These are phyloP conservation scores for Pantherophis guttatus DNA, from an alignment of 2,113 vertebrate genomes.

Conservation along the genomic window DNA sequence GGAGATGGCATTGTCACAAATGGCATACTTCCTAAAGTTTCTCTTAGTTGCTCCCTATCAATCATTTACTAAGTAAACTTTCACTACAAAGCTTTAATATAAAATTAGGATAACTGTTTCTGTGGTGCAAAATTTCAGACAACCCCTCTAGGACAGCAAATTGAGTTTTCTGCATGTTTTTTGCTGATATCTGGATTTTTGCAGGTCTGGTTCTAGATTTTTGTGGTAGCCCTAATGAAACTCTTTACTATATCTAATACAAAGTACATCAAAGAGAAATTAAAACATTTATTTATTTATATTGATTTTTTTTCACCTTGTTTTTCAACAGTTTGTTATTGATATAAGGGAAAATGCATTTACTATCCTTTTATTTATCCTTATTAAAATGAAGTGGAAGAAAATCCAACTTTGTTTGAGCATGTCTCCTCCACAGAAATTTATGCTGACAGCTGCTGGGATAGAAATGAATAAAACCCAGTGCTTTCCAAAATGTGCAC, in stretches of 20 bases:
- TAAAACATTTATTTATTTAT: not conserved
- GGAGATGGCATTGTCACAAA: not conserved
- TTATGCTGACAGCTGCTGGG: not conserved
- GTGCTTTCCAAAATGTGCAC: not conserved
- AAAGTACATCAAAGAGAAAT: not conserved
- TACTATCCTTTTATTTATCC: not conserved
- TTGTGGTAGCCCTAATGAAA: not conserved
- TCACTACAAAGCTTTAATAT: not conserved
- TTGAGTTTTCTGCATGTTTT: too few relatives aligned
- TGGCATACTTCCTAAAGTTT: not conserved
- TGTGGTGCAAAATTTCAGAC: not conserved
- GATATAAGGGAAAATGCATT: not conserved
- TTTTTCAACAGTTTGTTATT: not conserved
- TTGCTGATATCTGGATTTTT: not conserved
- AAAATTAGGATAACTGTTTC: not conserved
- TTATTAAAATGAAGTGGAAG: not conserved
- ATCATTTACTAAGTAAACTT: not conserved
- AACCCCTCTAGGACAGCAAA: too few relatives aligned
- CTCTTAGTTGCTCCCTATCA: not conserved
- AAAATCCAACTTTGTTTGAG: not conserved
- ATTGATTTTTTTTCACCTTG: not conserved
- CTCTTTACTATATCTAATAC: not conserved
- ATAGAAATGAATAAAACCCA: not conserved
- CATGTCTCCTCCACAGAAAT: not conserved
- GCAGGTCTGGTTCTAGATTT: not conserved